Percentiles rank a stretch among this genome's conserved stretches.
These are phyloP conservation scores for Nasonia vitripennis DNA, from an alignment of 1,140 invertebrate genomes.

Conservation along the genomic window DNA sequence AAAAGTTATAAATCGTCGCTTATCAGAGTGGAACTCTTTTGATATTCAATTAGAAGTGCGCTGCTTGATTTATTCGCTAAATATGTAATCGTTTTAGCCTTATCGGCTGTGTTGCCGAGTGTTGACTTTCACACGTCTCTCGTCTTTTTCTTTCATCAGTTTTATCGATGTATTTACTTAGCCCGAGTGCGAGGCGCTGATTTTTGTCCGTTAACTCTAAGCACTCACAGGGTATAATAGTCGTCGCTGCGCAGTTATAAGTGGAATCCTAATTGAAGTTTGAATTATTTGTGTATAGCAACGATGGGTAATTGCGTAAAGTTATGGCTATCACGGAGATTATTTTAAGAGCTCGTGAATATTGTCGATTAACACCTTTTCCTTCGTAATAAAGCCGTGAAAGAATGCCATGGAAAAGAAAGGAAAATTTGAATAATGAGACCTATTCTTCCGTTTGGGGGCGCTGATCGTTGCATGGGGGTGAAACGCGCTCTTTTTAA, in stretches of 20 bases:
- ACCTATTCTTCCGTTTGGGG: no score
- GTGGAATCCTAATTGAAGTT: not conserved
- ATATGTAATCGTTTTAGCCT: conserved; percentile 20
- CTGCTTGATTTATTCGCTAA: conserved; percentile 29
- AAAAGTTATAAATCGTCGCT: conserved; percentile 15
- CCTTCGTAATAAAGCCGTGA: no score
- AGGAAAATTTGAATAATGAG: not conserved
- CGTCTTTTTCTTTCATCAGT: not conserved
- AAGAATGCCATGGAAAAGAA: not conserved
- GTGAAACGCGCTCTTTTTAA: no score
- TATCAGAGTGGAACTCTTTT: conserved; percentile 18
- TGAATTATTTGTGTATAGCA: no score
- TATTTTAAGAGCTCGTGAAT: no score
- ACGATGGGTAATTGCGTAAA: no score
- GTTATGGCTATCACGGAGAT: no score
- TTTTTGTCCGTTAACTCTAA: no score
- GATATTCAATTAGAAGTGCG: conserved; percentile 25
- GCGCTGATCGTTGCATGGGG: no score
- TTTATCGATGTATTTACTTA: no score
- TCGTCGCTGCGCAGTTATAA: not conserved
- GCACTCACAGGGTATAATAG: not conserved
- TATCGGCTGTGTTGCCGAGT: conserved; percentile 17
- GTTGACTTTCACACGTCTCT: not conserved
- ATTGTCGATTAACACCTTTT: no score
- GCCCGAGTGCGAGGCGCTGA: no score